These are phyloP conservation scores for Rhombomys opimus DNA, from an alignment of 2,113 vertebrate genomes.

Conservation along the genomic window DNA sequence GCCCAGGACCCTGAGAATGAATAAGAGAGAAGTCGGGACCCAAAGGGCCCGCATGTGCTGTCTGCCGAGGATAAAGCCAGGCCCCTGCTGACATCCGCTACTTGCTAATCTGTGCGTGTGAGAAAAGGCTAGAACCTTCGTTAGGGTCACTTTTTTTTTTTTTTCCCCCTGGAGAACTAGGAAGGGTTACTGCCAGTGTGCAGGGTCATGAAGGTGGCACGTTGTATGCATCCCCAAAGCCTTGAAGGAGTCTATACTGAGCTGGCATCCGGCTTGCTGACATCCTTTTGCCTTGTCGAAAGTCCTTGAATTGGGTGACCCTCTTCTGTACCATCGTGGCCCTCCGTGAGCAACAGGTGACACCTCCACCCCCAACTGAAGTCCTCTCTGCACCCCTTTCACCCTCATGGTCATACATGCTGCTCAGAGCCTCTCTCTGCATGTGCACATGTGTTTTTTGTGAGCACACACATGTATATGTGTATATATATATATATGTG, in stretches of 20 bases:
- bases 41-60: fast-evolving
- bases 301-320: not conserved
- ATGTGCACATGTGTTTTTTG: not conserved
- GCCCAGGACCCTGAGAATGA: not conserved
- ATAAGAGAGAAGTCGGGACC: not conserved
- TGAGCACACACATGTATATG: not conserved
- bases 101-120: too few relatives aligned
- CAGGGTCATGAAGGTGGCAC: not conserved
- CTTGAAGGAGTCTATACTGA: not conserved
- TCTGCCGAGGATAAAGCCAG: not conserved
- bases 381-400: not conserved
- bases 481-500: too few relatives aligned
- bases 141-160: not conserved
- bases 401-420: not conserved
- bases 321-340: not conserved
- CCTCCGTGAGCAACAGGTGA: not conserved
- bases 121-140: not conserved
- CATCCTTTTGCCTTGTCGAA: not conserved
- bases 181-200: not conserved
- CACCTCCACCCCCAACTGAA: not conserved
- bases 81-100: fast-evolving
- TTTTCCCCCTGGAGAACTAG: too few relatives aligned
- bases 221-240: not conserved
- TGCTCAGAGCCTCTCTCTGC: not conserved
- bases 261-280: not conserved